A percentile compares a stretch with the other conserved stretches of the same genome.
These are phyloP conservation scores for Eubucco bourcierii DNA, from an alignment of 2,113 vertebrate genomes.

Conservation along the genomic window DNA sequence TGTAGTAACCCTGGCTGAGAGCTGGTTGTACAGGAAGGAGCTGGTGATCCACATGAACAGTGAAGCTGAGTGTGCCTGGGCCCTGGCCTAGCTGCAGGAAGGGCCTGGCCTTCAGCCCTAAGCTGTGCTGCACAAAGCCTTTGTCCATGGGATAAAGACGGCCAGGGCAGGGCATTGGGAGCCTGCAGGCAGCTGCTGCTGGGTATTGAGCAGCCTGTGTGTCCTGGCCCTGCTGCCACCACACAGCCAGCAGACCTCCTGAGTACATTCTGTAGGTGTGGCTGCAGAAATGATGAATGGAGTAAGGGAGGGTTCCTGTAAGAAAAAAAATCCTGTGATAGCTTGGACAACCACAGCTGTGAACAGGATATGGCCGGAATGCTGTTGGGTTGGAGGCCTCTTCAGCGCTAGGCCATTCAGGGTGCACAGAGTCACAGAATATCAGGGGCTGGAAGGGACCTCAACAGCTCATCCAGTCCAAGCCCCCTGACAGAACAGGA, in stretches of 20 bases:
- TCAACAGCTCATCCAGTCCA: too few relatives aligned
- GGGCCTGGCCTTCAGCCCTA: neutral
- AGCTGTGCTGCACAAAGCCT: neutral
- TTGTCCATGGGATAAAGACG: too few relatives aligned
- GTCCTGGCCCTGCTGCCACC: neutral
- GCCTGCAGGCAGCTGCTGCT: too few relatives aligned
- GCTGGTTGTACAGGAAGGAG: neutral
- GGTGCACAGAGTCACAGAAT: too few relatives aligned
- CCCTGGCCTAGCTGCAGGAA: neutral
- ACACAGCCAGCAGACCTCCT: neutral
- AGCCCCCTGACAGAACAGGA: too few relatives aligned
- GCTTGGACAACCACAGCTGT: rapidly evolving
- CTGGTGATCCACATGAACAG: rapidly evolving
- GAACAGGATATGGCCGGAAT: neutral
- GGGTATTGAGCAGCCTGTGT: neutral
- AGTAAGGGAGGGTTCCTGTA: too few relatives aligned
- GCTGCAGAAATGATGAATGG: neutral
- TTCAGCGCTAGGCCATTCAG: rapidly evolving
- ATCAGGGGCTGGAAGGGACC: too few relatives aligned
- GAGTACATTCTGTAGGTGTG: neutral
- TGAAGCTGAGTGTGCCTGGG: neutral
- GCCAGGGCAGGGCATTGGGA: neutral
- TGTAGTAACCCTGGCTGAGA: neutral
- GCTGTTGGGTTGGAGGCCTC: neutral
- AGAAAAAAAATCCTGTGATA: neutral